phyloP scores from a whole-genome alignment of 2,113 vertebrate species.

The Poeciliopsis occidentalis region DNA sequence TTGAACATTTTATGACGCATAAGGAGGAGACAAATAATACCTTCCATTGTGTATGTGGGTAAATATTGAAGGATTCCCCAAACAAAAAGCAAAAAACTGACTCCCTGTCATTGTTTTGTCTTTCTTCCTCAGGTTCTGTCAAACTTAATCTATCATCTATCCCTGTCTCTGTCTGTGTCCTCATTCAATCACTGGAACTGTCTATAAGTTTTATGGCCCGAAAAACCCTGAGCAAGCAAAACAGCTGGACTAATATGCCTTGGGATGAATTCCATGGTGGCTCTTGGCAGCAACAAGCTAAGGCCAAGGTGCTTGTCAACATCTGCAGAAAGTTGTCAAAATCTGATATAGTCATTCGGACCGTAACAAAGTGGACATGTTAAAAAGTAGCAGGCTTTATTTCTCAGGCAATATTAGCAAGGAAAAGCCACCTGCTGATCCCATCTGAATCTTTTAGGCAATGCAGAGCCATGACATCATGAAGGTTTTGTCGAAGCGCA shows the following conservation, averaged over 20 bases:
- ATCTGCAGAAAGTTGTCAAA: constrained; percentile 74
- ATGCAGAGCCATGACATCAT: constrained; percentile 42
- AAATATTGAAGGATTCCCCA: constrained; percentile 19
- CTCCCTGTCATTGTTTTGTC: constrained; percentile 23
- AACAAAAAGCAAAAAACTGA: constrained; percentile 22
- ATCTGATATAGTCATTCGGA: constrained; percentile 72
- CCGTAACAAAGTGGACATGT: constrained; percentile 57
- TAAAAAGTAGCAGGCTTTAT: constrained; percentile 53
- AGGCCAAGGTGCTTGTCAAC: constrained; percentile 60
- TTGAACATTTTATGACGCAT: background rate
- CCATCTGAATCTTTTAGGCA: constrained; percentile 27
- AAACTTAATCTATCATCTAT: constrained; percentile 35
- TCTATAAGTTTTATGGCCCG: constrained; percentile 31
- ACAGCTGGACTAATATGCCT: constrained; percentile 68
- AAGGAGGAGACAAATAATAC: constrained; percentile 44
- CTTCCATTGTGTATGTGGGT: constrained; percentile 27
- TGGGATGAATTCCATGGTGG: constrained; percentile 65
- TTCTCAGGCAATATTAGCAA: constrained; percentile 54
- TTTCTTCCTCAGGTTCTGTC: constrained; percentile 16
- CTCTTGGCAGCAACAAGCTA: constrained; percentile 56
- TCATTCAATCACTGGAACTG: constrained; percentile 17
- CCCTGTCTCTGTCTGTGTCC: constrained; percentile 13
- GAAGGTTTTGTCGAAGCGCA: constrained; percentile 9
- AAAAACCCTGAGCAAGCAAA: constrained; percentile 58
- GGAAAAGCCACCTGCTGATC: constrained; percentile 51